Evolutionary conservation across 2,113 vertebrate genomes (phyloP), one percentile per base, ranked within the genome.

Genomic region (Reinhardtius hippoglossoides): DNA sequence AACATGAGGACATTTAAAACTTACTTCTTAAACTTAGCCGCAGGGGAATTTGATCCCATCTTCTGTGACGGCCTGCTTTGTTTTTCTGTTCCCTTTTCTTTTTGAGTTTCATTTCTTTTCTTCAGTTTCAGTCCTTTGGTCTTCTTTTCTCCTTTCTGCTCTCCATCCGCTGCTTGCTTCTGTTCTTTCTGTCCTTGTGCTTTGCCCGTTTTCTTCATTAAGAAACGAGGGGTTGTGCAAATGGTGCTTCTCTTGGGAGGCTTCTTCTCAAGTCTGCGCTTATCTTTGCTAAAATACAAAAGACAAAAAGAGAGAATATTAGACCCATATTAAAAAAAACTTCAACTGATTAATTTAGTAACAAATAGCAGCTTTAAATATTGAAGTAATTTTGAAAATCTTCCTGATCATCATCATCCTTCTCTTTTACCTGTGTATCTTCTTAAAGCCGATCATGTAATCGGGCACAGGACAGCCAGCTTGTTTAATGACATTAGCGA

Each of bases 391-490:
- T n/a, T 9, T 67, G 9, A 12, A 66, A n/a, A 18, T 61, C 2
- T 13, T 18, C 1, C 21, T 62, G 2, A 67, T 3, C 23, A 48
- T 3, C 16, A 48, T 44, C 3, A 3, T 58, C 23, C 23, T 14
- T 24, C 50, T 68, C 1, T 1, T 9, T 79, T 85, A 98, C 98
- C 97, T 96, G 84, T 96, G 94, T 63, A 97, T 89, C 78, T 93
- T 98, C 83, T 97, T 96, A 58, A 99, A 94, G 59, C 96, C 95
- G 55, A 95, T 93, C 90, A 99, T 97, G 91, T 99, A 99, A 59
- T 97, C 97, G 3, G 98, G 98, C 9, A 99, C 96, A 42, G 97
- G 97, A 89, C 97, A 99, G 40, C 98, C 98, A 1, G 97, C 96
- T 86, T 95, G 95, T 89, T 97, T 97, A 60, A 99, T 98, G 44